Percentiles rank a stretch among this genome's conserved stretches.
These are phyloP conservation scores for Microctonus hyperodae DNA, from an alignment of 2,888 invertebrate genomes.

Conservation along the genomic window DNA sequence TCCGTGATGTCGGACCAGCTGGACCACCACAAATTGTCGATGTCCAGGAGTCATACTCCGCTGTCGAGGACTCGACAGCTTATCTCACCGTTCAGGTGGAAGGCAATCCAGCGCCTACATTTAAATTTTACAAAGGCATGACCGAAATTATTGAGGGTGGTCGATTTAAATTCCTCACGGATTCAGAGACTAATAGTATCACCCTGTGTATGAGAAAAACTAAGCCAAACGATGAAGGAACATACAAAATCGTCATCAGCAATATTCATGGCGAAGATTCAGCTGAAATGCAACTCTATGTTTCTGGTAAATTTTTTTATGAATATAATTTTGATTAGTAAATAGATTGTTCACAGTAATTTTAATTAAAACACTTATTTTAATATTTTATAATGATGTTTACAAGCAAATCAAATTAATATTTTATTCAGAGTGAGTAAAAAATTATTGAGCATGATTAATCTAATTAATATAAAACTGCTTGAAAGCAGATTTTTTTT, in stretches of 20 bases:
- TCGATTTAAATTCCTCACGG: slow-evolving; percentile 93
- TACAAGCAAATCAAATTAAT: no score
- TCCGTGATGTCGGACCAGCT: slow-evolving; percentile 79
- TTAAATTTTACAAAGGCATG: slow-evolving; percentile 95
- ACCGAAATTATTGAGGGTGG: slow-evolving; percentile 94
- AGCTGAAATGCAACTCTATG: slow-evolving; percentile 94
- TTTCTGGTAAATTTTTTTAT: slow-evolving; percentile 76
- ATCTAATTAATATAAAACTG: no score
- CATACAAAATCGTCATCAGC: slow-evolving; percentile 90
- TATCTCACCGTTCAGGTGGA: slow-evolving; percentile 93
- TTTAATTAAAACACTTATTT: no score
- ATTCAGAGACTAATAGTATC: slow-evolving; percentile 90
- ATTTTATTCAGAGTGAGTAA: no score
- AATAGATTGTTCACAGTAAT: no score
- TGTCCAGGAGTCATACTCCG: slow-evolving; percentile 93
- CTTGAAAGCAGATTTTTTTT: no score
- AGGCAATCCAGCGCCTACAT: slow-evolving; percentile 93
- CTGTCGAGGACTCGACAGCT: slow-evolving; percentile 94
- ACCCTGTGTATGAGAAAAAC: slow-evolving; percentile 95
- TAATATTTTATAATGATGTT: no score
- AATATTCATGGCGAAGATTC: slow-evolving; percentile 96
- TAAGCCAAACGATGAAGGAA: slow-evolving; percentile 96
- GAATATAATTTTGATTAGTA: no score
- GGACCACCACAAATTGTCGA: slow-evolving; percentile 92
- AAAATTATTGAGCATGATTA: no score